A percentile compares a stretch with the other conserved stretches of the same genome.
Conservation (phyloP, 92 coral and sea anemone genomes). For the Paragorgia papillata region DNA sequence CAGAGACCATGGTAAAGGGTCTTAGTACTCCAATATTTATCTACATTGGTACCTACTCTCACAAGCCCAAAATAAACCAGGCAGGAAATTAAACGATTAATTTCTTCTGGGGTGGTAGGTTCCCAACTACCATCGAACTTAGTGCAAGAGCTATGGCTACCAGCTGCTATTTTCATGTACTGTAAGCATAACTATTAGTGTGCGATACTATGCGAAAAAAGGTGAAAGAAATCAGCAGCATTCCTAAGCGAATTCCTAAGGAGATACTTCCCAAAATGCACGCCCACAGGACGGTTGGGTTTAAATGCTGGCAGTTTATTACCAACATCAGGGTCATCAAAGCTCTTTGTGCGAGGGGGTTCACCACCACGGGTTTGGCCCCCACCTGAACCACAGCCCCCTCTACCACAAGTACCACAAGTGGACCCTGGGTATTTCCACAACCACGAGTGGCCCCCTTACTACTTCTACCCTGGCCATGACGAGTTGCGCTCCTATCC, state of each 20-base stretch:
- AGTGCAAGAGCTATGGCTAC: conserved; percentile 43
- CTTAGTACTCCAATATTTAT: conserved; percentile 73
- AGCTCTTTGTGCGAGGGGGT: conserved; percentile 54
- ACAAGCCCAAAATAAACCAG: conserved; percentile 72
- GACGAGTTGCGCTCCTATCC: too few species aligned
- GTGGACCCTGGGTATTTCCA: too few species aligned
- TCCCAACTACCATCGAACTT: conserved; percentile 67
- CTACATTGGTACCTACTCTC: conserved; percentile 28
- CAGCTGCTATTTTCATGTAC: conserved; percentile 49
- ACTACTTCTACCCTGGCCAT: too few species aligned
- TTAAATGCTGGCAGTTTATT: conserved; percentile 60
- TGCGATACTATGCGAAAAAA: conserved; percentile 55
- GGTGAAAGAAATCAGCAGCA: conserved; percentile 66
- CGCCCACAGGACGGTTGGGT: conserved; percentile 59
- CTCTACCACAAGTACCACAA: too few species aligned
- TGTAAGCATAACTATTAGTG: conserved; percentile 65
- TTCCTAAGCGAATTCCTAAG: conserved; percentile 59
- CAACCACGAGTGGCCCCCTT: too few species aligned
- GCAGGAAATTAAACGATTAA: conserved; percentile 55
- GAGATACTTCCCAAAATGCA: conserved; percentile 49
- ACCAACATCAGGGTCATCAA: conserved; percentile 55
- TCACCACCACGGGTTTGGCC: too few species aligned
- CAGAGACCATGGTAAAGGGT: conserved; percentile 72
- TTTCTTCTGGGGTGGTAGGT: conserved; percentile 59
- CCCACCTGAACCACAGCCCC: too few species aligned